Base-by-base conservation (phyloP, 2,888 invertebrate species). In the Drosophila fungiperda region DNA sequence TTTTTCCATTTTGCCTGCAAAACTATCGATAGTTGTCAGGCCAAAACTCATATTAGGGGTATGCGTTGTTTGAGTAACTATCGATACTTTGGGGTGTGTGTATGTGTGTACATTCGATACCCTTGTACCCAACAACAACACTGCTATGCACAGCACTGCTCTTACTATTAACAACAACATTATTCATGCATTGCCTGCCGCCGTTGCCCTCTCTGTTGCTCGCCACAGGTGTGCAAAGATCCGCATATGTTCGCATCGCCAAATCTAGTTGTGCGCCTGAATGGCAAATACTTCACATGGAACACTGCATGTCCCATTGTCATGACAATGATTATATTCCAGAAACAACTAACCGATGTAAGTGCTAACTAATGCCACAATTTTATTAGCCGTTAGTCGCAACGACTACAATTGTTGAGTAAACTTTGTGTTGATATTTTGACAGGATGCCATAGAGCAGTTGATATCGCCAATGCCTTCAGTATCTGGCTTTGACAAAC, bases 211-310 rank as follows among this genome's bases (percentile, higher is more conserved):
- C 54, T 61, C 57, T 49, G 57, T 74, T 66, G 55, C 49, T 50
- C 35, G 48, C 17, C 35, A 15, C 66, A 93, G 93, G 93, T 95
- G 77, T 95, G 95, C 91, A 94, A 94, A 82, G 96, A 97, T 93
- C 96, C 97, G 60, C 94, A 95, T 77, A 92, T 97, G 80, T 95
- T 97, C 76, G 95, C 96, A 84, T 96, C 96, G 91, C 96, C 97
- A 49, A 96, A 97, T 90, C 94, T 98, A 87, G 96, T 98, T 75
- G 96, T 98, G 85, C 95, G 97, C 89, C 95, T 98, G 75, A 96
- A 96, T 91, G 96, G 96, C 87, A 97, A 98, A 94, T 97, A 96
- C 93, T 96, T 97, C 94, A 97, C 96, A 90, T 99, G 98, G 98
- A 94, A 96, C 82, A 96, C 96, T 83, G 99, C 99, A 83, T 97